phyloP scores from a whole-genome alignment of 2,797 vertebrate genomes.

The Sebastes trivittatus region DNA sequence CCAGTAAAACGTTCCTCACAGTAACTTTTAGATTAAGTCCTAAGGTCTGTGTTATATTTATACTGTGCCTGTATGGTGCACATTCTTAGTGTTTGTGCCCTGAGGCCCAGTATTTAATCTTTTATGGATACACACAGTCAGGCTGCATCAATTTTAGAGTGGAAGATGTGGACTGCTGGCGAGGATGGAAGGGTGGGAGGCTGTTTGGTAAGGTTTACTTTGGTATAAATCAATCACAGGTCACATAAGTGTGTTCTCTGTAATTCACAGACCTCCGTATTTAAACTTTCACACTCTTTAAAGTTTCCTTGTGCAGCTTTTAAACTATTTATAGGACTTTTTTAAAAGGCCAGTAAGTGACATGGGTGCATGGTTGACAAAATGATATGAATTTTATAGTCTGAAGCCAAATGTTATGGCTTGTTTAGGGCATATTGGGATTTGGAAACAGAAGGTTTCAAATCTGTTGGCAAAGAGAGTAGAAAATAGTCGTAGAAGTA shows the following conservation, averaged over 20 bases:
- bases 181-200: no score
- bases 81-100: no score
- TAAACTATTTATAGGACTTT: not conserved
- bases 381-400: not conserved
- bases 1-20: not conserved
- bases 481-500: not conserved
- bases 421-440: not conserved
- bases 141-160: not conserved
- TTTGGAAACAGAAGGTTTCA: not conserved
- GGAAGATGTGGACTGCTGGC: not conserved
- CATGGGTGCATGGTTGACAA: not conserved
- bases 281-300: not conserved
- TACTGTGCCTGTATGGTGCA: not conserved
- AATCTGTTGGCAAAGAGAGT: accelerated
- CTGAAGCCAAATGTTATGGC: not conserved
- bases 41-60: not conserved
- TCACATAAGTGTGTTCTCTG: not conserved
- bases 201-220: not conserved
- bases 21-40: not conserved
- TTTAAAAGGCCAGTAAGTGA: not conserved
- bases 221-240: not conserved
- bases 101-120: not conserved
- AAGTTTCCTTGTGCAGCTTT: not conserved
- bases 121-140: not conserved
- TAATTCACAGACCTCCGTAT: not conserved